phyloP scores from a whole-genome alignment of 2,797 vertebrate genomes.

The Ciconia nigra region DNA sequence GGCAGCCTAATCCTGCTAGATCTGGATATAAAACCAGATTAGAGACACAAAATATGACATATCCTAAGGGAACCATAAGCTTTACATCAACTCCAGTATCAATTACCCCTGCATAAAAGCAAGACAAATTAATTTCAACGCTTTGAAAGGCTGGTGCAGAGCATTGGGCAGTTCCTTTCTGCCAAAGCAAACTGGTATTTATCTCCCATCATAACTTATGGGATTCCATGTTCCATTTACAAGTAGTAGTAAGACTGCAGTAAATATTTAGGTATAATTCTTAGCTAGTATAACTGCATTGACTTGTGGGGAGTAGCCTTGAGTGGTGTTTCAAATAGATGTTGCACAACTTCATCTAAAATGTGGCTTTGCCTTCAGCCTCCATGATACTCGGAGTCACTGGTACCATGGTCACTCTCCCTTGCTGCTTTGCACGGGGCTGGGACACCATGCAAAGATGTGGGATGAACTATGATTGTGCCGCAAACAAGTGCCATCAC shows the following conservation, averaged over 20 bases:
- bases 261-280: not conserved
- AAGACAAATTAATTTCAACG: not conserved
- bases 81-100: not conserved
- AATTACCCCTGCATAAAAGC: not conserved
- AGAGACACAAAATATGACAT: not conserved
- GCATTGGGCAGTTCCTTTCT: not conserved
- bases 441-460: no score
- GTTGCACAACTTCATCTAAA: not conserved
- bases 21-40: not conserved
- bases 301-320: not conserved
- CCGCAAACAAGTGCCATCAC: not conserved
- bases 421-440: not conserved
- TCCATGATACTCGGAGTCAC: accelerated
- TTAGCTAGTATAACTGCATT: not conserved
- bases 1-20: not conserved
- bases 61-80: not conserved
- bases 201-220: not conserved
- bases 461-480: not conserved
- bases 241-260: not conserved
- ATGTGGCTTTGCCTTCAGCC: not conserved
- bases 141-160: not conserved
- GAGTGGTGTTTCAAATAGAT: not conserved
- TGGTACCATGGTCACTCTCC: accelerated
- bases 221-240: not conserved
- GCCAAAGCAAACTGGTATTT: not conserved